Evolutionary conservation across 2,113 vertebrate genomes (phyloP).

Genomic region (Nycticorax nycticorax): DNA sequence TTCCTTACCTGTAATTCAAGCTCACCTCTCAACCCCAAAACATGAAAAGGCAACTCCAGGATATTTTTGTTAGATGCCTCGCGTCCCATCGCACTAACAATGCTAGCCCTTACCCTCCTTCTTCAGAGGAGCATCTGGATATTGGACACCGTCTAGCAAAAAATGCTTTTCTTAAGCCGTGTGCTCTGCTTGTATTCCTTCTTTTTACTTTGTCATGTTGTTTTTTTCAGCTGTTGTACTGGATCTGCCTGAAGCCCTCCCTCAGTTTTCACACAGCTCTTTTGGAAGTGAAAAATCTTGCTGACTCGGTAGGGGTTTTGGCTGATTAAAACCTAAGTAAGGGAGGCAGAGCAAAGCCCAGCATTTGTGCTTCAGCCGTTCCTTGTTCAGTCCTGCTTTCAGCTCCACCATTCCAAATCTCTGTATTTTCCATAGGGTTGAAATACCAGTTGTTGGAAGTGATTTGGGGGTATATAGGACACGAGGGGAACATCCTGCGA

Average conservation of each 20-base stretch:
- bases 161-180: background rate
- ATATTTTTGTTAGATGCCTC: background rate
- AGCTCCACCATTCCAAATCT: background rate
- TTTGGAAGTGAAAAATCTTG: slow-evolving; percentile 36
- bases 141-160: background rate
- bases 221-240: slow-evolving; percentile 48
- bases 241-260: background rate
- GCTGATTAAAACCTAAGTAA: slow-evolving; percentile 8
- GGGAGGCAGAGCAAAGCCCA: background rate
- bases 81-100: background rate
- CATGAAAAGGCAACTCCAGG: background rate
- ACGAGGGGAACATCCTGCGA: background rate
- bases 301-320: slow-evolving; percentile 18
- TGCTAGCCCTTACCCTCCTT: rapidly evolving
- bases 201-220: background rate
- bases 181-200: background rate
- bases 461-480: background rate
- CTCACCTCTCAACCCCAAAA: background rate
- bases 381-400: background rate
- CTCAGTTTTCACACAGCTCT: slow-evolving; percentile 30
- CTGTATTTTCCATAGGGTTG: background rate
- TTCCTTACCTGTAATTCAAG: background rate
- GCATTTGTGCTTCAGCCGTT: background rate
- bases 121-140: background rate
- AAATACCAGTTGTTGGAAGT: slow-evolving; percentile 9